These are phyloP conservation scores for Neodiprion virginianus DNA, from an alignment of 1,140 invertebrate genomes.

Conservation along the genomic window DNA sequence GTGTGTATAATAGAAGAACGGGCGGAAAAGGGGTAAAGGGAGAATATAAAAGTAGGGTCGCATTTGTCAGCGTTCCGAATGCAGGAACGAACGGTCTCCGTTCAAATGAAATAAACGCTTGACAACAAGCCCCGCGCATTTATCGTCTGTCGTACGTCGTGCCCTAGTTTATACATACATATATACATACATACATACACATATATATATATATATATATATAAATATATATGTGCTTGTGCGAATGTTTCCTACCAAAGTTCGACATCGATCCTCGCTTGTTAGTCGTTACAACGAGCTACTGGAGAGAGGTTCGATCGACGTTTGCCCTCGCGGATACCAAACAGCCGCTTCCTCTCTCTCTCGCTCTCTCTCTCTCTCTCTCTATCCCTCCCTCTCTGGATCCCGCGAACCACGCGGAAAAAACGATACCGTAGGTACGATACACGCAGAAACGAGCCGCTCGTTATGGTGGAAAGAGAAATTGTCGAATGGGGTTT, in stretches of 20 bases:
- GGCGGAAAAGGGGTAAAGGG: too few relatives aligned
- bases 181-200: not conserved
- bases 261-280: conserved; percentile 20
- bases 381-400: conserved; percentile 27
- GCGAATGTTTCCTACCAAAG: not conserved
- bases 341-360: not conserved
- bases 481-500: not conserved
- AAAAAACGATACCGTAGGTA: too few relatives aligned
- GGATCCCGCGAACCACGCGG: conserved; percentile 10
- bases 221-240: not conserved
- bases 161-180: too few relatives aligned
- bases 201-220: not conserved
- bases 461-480: not conserved
- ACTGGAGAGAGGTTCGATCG: not conserved
- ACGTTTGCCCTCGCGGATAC: too few relatives aligned
- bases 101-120: conserved; percentile 4
- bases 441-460: too few relatives aligned
- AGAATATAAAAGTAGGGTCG: too few relatives aligned
- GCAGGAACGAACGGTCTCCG: not conserved
- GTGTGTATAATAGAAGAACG: too few relatives aligned
- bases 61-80: too few relatives aligned
- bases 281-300: conserved; percentile 11
- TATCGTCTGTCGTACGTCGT: not conserved
- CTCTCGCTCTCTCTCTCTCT: conserved; percentile 20
- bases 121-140: not conserved